These are phyloP conservation scores for Myiozetetes cayanensis DNA, from an alignment of 2,113 vertebrate genomes.

Conservation along the genomic window DNA sequence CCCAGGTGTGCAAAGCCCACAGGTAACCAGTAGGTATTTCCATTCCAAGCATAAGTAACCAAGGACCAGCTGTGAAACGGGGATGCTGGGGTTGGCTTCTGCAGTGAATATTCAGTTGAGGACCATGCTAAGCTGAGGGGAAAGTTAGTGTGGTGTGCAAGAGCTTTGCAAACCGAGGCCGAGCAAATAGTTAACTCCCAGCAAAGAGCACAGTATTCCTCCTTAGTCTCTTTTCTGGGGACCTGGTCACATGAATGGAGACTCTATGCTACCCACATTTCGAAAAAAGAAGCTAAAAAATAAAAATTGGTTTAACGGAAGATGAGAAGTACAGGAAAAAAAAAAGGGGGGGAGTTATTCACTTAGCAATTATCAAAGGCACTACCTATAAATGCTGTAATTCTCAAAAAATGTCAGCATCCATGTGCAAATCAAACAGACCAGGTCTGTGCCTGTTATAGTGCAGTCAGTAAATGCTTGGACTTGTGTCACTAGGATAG, in stretches of 20 bases:
- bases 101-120: background rate
- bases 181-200: background rate
- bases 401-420: constrained; percentile 26
- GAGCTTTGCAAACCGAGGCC: background rate
- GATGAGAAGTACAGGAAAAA: background rate
- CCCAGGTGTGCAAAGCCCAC: background rate
- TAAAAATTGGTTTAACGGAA: background rate
- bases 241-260: background rate
- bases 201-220: background rate
- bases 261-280: background rate
- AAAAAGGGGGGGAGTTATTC: background rate
- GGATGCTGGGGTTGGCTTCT: background rate
- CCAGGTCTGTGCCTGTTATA: background rate
- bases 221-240: background rate
- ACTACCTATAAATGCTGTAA: constrained; percentile 6
- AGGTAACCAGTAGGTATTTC: background rate
- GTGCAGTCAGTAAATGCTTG: background rate
- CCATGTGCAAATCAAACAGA: background rate
- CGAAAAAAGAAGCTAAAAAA: background rate
- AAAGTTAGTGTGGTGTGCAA: background rate
- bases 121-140: background rate
- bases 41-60: background rate
- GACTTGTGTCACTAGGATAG: background rate
- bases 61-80: background rate
- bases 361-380: background rate